A percentile compares a stretch with the other conserved stretches of the same genome.
phyloP scores from a whole-genome alignment of 2,797 vertebrate genomes.

The Sciurus vulgaris region DNA sequence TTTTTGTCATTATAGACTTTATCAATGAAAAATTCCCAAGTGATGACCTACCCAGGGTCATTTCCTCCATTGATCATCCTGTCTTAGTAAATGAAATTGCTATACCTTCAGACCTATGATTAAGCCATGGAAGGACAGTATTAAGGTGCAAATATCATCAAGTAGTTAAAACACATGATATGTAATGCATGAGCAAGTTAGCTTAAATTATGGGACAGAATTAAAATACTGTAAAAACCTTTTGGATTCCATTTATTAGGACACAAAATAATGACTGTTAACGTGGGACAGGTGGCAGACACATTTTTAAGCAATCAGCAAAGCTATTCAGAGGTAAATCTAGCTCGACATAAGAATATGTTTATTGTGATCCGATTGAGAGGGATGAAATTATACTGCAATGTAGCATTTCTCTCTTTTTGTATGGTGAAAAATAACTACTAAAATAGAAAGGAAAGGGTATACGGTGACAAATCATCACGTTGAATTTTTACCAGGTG shows the following conservation, averaged over 20 bases:
- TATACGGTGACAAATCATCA: background rate
- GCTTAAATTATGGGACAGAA: background rate
- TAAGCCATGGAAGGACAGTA: background rate
- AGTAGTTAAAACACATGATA: background rate
- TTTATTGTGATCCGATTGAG: background rate
- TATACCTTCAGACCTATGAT: background rate
- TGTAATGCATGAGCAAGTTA: background rate
- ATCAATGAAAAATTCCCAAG: background rate
- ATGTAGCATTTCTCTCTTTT: slow-evolving; percentile 45
- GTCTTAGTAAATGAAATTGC: slow-evolving; percentile 39
- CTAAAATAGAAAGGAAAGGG: background rate
- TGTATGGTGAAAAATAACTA: slow-evolving; percentile 69
- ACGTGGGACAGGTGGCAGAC: background rate
- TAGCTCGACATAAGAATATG: slow-evolving; percentile 46
- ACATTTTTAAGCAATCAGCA: slow-evolving; percentile 45
- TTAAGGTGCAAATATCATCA: background rate
- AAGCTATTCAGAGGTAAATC: slow-evolving; percentile 71
- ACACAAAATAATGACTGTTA: background rate
- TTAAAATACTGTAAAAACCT: slow-evolving; percentile 34
- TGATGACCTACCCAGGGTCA: background rate
- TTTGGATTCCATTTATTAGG: slow-evolving; percentile 39
- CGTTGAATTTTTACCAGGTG: background rate
- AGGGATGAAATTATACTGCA: slow-evolving; percentile 53
- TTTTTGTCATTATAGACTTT: background rate
- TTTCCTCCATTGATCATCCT: background rate